Evolutionary conservation across 2,797 vertebrate genomes (phyloP).

Genomic region (Coendou prehensilis): DNA sequence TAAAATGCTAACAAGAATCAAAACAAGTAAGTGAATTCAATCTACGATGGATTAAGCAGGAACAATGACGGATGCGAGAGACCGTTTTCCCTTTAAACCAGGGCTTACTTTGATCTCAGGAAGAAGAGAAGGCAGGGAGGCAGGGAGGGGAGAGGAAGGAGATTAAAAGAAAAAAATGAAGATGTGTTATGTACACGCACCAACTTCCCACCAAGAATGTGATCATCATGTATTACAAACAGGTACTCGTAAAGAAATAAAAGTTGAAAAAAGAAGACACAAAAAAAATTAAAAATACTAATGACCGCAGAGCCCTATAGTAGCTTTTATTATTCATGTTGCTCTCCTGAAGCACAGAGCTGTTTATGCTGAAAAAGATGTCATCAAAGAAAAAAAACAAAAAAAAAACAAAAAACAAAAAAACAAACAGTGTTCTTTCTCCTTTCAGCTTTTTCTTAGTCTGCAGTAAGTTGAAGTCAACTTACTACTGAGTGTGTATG

Average conservation of each 20-base stretch:
- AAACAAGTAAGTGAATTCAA: neutral
- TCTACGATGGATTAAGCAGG: neutral
- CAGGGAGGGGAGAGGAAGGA: neutral
- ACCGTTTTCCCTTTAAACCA: neutral
- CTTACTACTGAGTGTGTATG: fast-evolving
- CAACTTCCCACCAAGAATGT: neutral
- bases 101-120: neutral
- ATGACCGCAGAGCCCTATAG: too few species aligned
- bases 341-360: neutral
- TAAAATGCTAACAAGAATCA: neutral
- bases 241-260: neutral
- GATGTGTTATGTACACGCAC: neutral
- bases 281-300: neutral
- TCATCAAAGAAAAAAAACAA: neutral
- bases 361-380: neutral
- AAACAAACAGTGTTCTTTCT: neutral
- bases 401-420: neutral
- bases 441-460: neutral
- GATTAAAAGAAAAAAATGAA: neutral
- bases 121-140: neutral
- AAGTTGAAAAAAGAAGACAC: neutral
- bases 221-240: neutral
- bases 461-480: neutral
- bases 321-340: neutral
- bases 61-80: fast-evolving